phyloP scores from a whole-genome alignment of 2,113 vertebrate species.

The Promerops cafer region DNA sequence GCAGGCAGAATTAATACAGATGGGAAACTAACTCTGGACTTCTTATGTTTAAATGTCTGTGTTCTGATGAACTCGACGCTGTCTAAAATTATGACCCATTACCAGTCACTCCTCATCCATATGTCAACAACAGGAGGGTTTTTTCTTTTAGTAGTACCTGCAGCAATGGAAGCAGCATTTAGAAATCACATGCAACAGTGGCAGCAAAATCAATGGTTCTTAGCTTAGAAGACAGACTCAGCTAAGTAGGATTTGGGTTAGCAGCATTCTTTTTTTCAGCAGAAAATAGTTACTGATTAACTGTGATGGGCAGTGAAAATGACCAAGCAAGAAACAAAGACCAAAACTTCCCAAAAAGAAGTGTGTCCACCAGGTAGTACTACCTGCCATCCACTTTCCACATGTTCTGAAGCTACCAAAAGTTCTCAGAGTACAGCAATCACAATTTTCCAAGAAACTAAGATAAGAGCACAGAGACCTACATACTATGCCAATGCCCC shows the following conservation, averaged over 20 bases:
- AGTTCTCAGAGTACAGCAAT: background rate
- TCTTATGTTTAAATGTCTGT: background rate
- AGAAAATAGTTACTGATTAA: background rate
- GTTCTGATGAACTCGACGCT: background rate
- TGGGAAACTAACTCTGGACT: background rate
- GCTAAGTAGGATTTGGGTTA: background rate
- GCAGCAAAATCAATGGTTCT: background rate
- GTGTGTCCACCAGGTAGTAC: background rate
- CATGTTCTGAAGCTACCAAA: background rate
- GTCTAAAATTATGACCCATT: background rate
- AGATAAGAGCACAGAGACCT: background rate
- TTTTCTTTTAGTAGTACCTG: background rate
- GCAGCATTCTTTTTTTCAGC: background rate
- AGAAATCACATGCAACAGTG: background rate
- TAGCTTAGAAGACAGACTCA: background rate
- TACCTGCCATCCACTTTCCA: background rate
- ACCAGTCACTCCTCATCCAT: background rate
- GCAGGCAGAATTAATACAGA: background rate
- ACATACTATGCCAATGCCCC: background rate
- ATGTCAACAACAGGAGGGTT: background rate
- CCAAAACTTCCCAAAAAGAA: background rate
- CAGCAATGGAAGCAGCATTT: background rate
- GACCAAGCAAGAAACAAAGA: background rate
- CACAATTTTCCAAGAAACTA: background rate
- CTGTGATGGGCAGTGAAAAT: background rate